phyloP scores from a whole-genome alignment of 2,888 invertebrate genomes.

The Hydrotaea diabolus region DNA sequence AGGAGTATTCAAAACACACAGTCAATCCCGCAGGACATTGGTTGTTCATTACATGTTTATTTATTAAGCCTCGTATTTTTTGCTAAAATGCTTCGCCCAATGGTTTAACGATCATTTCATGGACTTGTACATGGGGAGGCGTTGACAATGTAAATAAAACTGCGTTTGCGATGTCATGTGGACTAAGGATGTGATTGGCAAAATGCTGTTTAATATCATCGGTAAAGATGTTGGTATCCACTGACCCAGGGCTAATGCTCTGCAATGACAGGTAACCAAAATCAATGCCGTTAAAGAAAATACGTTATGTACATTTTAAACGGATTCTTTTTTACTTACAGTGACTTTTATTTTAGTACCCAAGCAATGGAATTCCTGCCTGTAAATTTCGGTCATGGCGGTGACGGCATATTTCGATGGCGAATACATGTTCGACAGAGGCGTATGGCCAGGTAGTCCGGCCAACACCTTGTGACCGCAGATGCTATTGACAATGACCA shows the following conservation, averaged over 20 bases:
- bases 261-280: constrained; percentile 39
- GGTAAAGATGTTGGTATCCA: constrained; percentile 74
- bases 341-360: constrained; percentile 68
- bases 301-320: background rate
- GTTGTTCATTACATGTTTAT: too few relatives aligned
- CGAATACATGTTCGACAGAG: constrained; percentile 69
- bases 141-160: constrained; percentile 50
- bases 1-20: too few relatives aligned
- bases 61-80: background rate
- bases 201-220: too few relatives aligned
- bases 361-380: constrained; percentile 72
- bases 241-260: constrained; percentile 70
- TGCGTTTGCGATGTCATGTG: constrained; percentile 64
- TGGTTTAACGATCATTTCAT: constrained; percentile 72
- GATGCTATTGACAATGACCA: constrained; percentile 80
- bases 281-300: too few relatives aligned
- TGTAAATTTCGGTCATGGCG: constrained; percentile 72
- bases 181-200: constrained; percentile 67
- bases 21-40: constrained; percentile 47
- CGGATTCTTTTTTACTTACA: too few relatives aligned
- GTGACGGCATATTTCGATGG: constrained; percentile 74
- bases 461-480: constrained; percentile 63
- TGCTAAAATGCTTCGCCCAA: constrained; percentile 71
- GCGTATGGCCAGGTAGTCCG: constrained; percentile 8
- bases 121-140: constrained; percentile 59